phyloP scores from a whole-genome alignment of 1,140 invertebrate genomes.

The Drosophila orosa region DNA sequence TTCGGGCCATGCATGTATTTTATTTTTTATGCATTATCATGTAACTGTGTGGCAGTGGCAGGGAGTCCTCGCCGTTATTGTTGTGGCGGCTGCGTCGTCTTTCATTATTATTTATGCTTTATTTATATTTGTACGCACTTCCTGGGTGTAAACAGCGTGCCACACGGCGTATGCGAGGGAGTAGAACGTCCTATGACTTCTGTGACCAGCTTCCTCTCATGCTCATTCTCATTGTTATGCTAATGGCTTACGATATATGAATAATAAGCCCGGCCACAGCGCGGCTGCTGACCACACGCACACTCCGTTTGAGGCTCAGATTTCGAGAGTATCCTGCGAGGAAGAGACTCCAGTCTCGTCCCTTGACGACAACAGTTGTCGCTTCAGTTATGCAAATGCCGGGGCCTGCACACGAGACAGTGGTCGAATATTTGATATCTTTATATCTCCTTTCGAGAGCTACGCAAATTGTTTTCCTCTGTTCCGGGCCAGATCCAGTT shows the following conservation, averaged over 20 bases:
- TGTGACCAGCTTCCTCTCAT: conserved; percentile 46
- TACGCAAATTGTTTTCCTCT: conserved; percentile 48
- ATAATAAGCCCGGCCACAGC: conserved; percentile 64
- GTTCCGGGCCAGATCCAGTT: conserved; percentile 7
- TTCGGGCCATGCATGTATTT: conserved; percentile 72
- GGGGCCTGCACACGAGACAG: conserved; percentile 13
- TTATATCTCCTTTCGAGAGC: conserved; percentile 33
- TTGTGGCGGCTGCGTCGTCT: conserved; percentile 58
- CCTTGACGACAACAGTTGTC: conserved; percentile 46
- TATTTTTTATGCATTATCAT: conserved; percentile 83
- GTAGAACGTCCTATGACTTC: conserved; percentile 60
- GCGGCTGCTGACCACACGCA: conserved; percentile 28
- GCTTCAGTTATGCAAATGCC: conserved; percentile 64
- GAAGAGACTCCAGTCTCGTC: neutral
- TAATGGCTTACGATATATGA: conserved; percentile 82
- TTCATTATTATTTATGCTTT: conserved; percentile 83
- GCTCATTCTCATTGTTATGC: conserved; percentile 77
- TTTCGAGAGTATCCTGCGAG: conserved; percentile 19
- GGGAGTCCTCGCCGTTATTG: conserved; percentile 23
- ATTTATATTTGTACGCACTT: conserved; percentile 82
- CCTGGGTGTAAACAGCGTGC: conserved; percentile 61
- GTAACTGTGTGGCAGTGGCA: conserved; percentile 48
- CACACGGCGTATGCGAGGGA: conserved; percentile 65
- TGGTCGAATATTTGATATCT: conserved; percentile 48
- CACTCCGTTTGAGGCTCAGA: conserved; percentile 19